Percentiles rank a stretch among this genome's conserved stretches.
These are phyloP conservation scores for Oeneis ivallda DNA, from an alignment of 2,888 invertebrate genomes.

Conservation along the genomic window DNA sequence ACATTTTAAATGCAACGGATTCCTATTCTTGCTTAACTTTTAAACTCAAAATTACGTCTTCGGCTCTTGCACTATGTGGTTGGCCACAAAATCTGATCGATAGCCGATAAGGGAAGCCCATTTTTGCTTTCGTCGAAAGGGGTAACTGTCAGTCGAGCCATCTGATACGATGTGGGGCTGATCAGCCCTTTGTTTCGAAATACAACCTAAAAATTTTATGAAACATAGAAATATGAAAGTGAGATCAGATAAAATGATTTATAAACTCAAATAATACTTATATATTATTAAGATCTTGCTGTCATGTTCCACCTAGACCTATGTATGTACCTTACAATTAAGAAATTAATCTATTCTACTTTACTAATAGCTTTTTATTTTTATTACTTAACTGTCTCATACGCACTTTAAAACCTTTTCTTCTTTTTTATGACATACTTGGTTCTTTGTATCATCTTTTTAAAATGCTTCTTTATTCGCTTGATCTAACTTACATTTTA, in stretches of 20 bases:
- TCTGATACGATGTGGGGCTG: not conserved
- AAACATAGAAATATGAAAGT: not conserved
- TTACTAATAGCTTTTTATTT: too few relatives aligned
- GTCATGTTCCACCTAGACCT: too few relatives aligned
- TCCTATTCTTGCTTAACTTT: too few relatives aligned
- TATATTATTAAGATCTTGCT: not conserved
- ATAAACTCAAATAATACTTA: not conserved
- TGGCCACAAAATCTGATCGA: constrained; percentile 15
- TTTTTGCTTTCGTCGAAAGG: constrained; percentile 11
- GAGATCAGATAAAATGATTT: not conserved
- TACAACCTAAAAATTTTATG: constrained; percentile 1
- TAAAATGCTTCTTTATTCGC: too few relatives aligned
- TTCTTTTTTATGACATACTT: too few relatives aligned
- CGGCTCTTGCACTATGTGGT: constrained; percentile 4
- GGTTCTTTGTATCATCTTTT: too few relatives aligned
- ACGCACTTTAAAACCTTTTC: too few relatives aligned
- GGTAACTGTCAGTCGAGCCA: not conserved
- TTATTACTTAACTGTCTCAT: too few relatives aligned
- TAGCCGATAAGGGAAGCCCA: constrained; percentile 11
- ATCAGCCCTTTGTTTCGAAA: not conserved
- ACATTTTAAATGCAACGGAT: too few relatives aligned
- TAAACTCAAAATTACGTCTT: not conserved
- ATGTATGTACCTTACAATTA: too few relatives aligned
- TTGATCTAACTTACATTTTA: too few relatives aligned
- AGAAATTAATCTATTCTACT: too few relatives aligned